These are phyloP conservation scores for Atethmia centrago DNA, from an alignment of 2,888 invertebrate species.

Conservation along the genomic window DNA sequence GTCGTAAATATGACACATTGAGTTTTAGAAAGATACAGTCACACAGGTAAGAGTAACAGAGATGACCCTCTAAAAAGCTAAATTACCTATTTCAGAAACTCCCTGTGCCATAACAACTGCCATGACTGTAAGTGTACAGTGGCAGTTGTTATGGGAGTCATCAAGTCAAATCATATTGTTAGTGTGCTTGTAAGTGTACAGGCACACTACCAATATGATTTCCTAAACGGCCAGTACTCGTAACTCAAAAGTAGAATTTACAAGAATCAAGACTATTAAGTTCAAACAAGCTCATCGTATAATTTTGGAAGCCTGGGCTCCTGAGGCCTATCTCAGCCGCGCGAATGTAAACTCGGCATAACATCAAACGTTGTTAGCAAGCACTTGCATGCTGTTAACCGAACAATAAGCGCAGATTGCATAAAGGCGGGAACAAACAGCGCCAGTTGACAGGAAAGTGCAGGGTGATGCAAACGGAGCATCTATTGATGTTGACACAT, in stretches of 20 bases:
- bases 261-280: slow-evolving; percentile 12
- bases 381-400: slow-evolving; percentile 24
- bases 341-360: neutral
- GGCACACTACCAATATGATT: neutral
- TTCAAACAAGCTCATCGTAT: neutral
- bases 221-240: neutral
- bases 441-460: slow-evolving; percentile 11
- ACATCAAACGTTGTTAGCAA: slow-evolving; percentile 9
- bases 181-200: too few species aligned
- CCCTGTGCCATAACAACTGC: too few species aligned
- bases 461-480: neutral
- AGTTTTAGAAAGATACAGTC: neutral
- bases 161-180: too few species aligned
- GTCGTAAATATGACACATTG: neutral
- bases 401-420: slow-evolving; percentile 47
- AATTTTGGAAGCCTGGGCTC: neutral
- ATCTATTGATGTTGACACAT: slow-evolving; percentile 1
- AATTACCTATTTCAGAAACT: neutral
- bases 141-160: too few species aligned
- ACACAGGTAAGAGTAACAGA: neutral
- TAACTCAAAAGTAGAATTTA: neutral
- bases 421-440: slow-evolving; percentile 39
- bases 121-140: too few species aligned
- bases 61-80: neutral
- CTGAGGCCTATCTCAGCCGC: neutral